Evolutionary conservation across 2,888 invertebrate genomes (phyloP).

Genomic region (Zaprionus lineosus): DNA sequence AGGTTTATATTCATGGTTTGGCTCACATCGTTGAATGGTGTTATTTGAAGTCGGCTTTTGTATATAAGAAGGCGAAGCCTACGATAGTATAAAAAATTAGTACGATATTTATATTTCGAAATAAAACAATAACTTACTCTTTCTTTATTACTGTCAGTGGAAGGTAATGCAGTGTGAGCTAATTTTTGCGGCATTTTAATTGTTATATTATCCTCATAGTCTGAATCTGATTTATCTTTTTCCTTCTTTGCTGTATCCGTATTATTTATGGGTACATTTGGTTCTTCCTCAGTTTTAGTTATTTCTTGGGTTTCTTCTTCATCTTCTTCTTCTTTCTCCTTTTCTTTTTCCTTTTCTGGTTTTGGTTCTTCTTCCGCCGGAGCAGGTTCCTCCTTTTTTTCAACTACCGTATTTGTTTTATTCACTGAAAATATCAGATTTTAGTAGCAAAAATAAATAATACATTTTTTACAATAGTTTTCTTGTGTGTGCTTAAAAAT

Average conservation of each 20-base stretch:
- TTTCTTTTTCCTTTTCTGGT: neutral
- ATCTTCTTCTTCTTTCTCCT: no score
- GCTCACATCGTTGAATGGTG: conserved; percentile 42
- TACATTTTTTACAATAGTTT: no score
- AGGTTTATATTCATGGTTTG: conserved; percentile 41
- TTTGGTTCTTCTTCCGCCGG: conserved; percentile 4
- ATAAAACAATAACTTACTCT: conserved; percentile 47
- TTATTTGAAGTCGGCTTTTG: conserved; percentile 31
- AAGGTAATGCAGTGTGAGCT: conserved; percentile 36
- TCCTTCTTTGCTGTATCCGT: conserved; percentile 44
- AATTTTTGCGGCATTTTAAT: conserved; percentile 84
- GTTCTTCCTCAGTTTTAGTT: conserved; percentile 4
- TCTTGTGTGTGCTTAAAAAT: no score
- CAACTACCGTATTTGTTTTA: conserved; percentile 18
- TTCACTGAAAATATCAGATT: conserved; percentile 11
- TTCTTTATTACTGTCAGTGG: conserved; percentile 19
- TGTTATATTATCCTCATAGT: conserved; percentile 85
- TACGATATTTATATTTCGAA: neutral
- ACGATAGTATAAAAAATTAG: neutral
- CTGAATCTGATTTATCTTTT: conserved; percentile 82
- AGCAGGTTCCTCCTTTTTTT: conserved; percentile 27
- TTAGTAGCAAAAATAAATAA: neutral
- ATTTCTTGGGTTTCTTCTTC: no score
- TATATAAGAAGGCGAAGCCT: conserved; percentile 40
- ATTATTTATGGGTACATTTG: conserved; percentile 4